Base-by-base conservation (phyloP, 2,797 vertebrate genomes). In the Hypotaenidia philippensis region DNA sequence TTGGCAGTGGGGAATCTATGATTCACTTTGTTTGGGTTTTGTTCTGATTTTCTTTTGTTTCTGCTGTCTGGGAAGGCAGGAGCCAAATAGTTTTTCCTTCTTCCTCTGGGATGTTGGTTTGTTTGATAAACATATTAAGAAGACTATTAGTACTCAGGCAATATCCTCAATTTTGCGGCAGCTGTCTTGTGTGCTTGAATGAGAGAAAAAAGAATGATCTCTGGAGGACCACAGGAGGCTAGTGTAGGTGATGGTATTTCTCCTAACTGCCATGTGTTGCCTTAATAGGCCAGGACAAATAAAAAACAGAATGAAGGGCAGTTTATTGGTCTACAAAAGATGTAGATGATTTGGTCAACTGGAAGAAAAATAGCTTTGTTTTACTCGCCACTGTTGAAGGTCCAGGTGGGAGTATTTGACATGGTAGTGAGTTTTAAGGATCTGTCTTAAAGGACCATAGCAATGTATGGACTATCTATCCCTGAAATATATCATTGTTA, bases 11-110 rank as follows among this genome's bases (percentile, higher is more conserved):
- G 34, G 41, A 71, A 65, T 93, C 93, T 91, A 71, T 91, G 29
- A 74, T 81, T 90, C 61, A 64, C 26, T 86, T 80, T 78, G n/a
- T 57, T 94, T 89, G 40, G 14, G 7, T 61, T 92, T 75, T 83
- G 45, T 87, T 83, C 65, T 81, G 63, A 32, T 86, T 93, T 86
- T 71, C 32, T 64, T 83, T 83, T 57, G 4, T 78, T 91, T 81
- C 59, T 72, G 13, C 66, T 90, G 38, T 77, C 76, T 91, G 76
- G 32, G 29, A 78, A 83, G 85, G 44, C 8, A 75, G 57, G 22
- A 94, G 32, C 41, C 61, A 94, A 88, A 32, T 61, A 41, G 3
- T 64, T 91, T 93, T 64, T 60, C 49, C 26, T 91, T 9, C 36
- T 60, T 87, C 49, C 36, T 85, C 32, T 34, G 32, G 55, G 56